Conservation (phyloP, 2,113 vertebrate species). For the Oophaga pumilio region DNA sequence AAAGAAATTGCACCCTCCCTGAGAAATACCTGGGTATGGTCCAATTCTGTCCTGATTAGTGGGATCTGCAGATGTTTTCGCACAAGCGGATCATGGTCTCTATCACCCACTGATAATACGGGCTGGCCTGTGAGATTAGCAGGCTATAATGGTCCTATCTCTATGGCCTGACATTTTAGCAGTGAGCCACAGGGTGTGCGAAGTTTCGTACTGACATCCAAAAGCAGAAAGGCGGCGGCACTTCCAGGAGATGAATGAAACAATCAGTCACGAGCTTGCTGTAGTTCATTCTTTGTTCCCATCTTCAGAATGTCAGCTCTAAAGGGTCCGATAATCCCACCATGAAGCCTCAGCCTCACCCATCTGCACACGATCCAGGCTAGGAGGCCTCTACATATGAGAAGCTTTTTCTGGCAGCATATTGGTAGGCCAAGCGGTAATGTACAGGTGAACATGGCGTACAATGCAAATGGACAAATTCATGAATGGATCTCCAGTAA, state of each 20-base stretch:
- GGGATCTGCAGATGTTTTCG: neutral
- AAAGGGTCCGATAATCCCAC: slow-evolving; percentile 65
- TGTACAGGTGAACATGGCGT: neutral
- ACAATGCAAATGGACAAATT: neutral
- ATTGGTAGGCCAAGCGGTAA: neutral
- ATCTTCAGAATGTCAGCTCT: slow-evolving; percentile 64
- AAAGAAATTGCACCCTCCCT: too few species aligned
- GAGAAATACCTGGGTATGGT: neutral
- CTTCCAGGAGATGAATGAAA: slow-evolving; percentile 63
- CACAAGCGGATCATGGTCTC: slow-evolving; percentile 13
- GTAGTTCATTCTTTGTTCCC: slow-evolving; percentile 70
- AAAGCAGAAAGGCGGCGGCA: slow-evolving; percentile 61
- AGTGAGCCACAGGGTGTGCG: slow-evolving; percentile 66
- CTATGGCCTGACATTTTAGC: slow-evolving; percentile 70
- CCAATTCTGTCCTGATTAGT: neutral
- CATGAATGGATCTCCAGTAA: neutral
- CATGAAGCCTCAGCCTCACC: slow-evolving; percentile 62
- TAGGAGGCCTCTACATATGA: neutral
- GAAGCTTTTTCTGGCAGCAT: neutral
- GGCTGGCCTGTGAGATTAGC: slow-evolving; percentile 45
- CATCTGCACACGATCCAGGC: slow-evolving; percentile 53
- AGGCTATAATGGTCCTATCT: slow-evolving; percentile 58
- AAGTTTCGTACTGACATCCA: slow-evolving; percentile 66
- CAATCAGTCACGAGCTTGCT: slow-evolving; percentile 70
- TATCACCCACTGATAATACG: slow-evolving; percentile 68